phyloP scores from a whole-genome alignment of 2,797 vertebrate species.

The Allobates femoralis region DNA sequence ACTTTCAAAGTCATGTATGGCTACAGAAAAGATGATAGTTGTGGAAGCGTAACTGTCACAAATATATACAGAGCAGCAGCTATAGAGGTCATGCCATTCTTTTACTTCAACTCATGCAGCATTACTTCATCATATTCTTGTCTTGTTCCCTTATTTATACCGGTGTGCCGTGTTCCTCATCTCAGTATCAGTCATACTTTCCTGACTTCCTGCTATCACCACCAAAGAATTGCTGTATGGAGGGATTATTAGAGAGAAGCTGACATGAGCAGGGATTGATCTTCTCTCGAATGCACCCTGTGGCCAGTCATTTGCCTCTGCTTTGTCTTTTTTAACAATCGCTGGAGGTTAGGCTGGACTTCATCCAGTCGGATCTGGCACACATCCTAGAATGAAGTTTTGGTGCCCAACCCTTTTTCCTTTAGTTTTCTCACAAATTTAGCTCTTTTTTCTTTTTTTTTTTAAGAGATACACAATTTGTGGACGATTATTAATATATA shows the following conservation, averaged over 20 bases:
- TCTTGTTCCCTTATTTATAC: neutral
- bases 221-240: neutral
- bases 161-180: neutral
- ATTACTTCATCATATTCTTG: neutral
- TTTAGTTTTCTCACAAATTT: neutral
- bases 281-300: neutral
- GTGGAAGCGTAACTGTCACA: neutral
- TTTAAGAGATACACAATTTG: neutral
- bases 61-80: neutral
- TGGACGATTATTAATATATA: neutral
- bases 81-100: neutral
- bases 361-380: constrained; percentile 8
- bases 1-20: neutral
- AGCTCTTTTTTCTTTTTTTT: neutral
- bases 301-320: neutral
- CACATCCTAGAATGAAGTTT: constrained; percentile 14
- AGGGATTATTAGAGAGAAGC: neutral
- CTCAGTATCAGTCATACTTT: neutral
- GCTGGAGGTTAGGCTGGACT: constrained; percentile 30
- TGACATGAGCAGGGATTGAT: neutral
- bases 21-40: neutral
- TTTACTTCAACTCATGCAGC: neutral
- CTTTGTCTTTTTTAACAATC: neutral
- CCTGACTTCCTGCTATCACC: neutral
- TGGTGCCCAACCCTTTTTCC: constrained; percentile 19